phyloP scores from a whole-genome alignment of 2,113 vertebrate genomes.

The Coptodon bakossiorum region DNA sequence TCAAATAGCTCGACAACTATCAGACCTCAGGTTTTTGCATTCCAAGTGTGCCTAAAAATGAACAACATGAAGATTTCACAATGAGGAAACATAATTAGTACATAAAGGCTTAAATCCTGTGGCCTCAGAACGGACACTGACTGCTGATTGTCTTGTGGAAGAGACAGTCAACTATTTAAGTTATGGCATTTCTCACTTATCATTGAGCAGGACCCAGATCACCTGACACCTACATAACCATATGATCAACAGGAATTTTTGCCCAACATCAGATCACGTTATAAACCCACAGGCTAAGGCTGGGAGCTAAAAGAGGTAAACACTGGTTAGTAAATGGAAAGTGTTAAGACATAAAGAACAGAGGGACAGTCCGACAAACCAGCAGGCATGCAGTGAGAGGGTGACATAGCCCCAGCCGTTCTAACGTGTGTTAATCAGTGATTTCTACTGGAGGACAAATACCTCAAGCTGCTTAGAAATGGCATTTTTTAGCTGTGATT shows the following conservation, averaged over 20 bases:
- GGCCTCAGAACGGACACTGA: constrained; percentile 56
- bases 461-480: constrained; percentile 83
- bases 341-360: constrained; percentile 31
- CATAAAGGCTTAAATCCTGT: constrained; percentile 33
- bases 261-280: constrained; percentile 26
- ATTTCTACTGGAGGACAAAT: constrained; percentile 69
- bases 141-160: not conserved
- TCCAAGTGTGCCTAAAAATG: not conserved
- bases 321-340: constrained; percentile 42
- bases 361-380: constrained; percentile 16
- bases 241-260: not conserved
- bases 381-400: constrained; percentile 59
- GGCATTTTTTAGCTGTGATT: constrained; percentile 79
- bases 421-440: constrained; percentile 46
- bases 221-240: not conserved
- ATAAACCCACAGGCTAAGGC: constrained; percentile 65
- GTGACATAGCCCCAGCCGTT: constrained; percentile 51
- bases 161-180: not conserved
- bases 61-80: not conserved
- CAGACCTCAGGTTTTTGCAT: not conserved
- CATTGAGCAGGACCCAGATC: not conserved
- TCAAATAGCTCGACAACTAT: not conserved
- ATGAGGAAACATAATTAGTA: not conserved
- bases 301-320: constrained; percentile 20
- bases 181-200: not conserved